Evolutionary conservation across 2,888 invertebrate genomes (phyloP).

Genomic region (Oscheius sp.): DNA sequence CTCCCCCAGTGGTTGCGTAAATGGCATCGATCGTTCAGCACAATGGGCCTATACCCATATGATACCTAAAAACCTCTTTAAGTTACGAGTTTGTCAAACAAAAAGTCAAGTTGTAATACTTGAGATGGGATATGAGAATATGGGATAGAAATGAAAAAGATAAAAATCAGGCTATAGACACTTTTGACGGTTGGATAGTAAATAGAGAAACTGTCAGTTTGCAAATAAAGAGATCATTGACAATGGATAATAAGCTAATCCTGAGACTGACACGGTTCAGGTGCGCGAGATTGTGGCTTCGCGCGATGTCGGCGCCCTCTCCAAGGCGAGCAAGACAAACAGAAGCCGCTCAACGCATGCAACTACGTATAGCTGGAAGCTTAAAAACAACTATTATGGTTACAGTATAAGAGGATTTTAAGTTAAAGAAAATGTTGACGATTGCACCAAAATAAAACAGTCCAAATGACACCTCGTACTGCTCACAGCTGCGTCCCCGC

Average conservation of each 20-base stretch:
- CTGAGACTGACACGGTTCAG: constrained; percentile 24
- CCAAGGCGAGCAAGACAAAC: constrained; percentile 30
- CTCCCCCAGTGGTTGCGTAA: constrained; percentile 68
- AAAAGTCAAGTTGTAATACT: background rate
- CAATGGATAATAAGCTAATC: constrained; percentile 18
- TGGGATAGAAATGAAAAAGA: background rate
- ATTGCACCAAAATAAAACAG: too few relatives aligned
- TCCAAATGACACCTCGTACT: too few relatives aligned
- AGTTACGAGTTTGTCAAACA: background rate
- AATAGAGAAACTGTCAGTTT: background rate
- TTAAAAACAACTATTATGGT: too few relatives aligned
- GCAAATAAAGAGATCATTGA: background rate
- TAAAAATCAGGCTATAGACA: too few relatives aligned
- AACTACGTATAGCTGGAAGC: constrained; percentile 28
- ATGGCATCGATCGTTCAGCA: constrained; percentile 59
- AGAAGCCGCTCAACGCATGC: constrained; percentile 30
- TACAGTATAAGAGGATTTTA: background rate
- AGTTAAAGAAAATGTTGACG: too few relatives aligned
- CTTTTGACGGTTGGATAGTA: background rate
- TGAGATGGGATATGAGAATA: background rate
- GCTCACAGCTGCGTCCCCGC: too few relatives aligned
- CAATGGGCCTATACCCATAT: constrained; percentile 22
- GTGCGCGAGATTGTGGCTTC: constrained; percentile 24
- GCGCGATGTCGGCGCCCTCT: constrained; percentile 31
- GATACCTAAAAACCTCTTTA: constrained; percentile 17